Evolutionary conservation across 2,888 invertebrate species (phyloP).

Genomic region (Lamellibrachia satsuma): DNA sequence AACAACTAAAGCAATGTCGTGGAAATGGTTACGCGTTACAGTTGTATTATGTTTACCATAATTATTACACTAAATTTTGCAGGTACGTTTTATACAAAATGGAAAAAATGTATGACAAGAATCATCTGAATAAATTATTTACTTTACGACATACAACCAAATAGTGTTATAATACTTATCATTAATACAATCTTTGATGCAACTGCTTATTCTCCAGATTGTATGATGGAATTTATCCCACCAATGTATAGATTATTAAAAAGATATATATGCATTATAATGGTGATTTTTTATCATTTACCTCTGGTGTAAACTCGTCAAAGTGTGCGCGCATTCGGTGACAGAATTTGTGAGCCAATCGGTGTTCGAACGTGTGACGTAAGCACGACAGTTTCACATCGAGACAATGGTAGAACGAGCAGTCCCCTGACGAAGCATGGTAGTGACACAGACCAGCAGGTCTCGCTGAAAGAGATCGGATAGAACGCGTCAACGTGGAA

Average conservation of each 20-base stretch:
- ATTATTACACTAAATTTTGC: too few species aligned
- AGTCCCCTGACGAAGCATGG: not conserved
- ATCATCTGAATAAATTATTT: too few species aligned
- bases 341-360: not conserved
- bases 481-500: not conserved
- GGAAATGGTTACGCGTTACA: not conserved
- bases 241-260: not conserved
- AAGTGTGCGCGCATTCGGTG: not conserved
- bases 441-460: not conserved
- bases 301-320: slow-evolving; percentile 1
- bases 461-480: not conserved
- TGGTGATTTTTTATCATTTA: not conserved
- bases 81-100: too few species aligned
- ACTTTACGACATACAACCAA: too few species aligned
- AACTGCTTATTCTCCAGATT: too few species aligned
- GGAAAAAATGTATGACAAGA: too few species aligned
- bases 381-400: slow-evolving; percentile 11
- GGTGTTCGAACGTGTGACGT: slow-evolving; percentile 9
- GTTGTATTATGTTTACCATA: too few species aligned
- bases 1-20: not conserved
- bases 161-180: too few species aligned
- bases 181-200: too few species aligned
- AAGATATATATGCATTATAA: not conserved
- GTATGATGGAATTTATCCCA: too few species aligned
- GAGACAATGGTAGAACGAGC: not conserved